These are phyloP conservation scores for Brachionus rubens DNA, from an alignment of 1,140 invertebrate species.

Conservation along the genomic window DNA sequence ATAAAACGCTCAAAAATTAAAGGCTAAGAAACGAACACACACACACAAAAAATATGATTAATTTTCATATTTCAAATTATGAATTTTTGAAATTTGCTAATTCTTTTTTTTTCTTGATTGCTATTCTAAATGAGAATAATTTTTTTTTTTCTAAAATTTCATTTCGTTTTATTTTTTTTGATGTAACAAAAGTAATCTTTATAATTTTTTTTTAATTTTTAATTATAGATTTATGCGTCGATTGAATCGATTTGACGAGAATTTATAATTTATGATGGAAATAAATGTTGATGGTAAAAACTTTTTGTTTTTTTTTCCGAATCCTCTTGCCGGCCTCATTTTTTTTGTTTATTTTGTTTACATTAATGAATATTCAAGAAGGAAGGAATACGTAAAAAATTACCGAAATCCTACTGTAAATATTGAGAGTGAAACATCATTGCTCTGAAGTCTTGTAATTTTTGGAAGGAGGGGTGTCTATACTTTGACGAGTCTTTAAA, in stretches of 20 bases:
- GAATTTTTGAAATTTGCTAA: background rate
- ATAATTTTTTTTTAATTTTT: background rate
- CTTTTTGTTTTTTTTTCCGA: background rate
- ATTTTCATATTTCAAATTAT: constrained; percentile 35
- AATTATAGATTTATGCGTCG: constrained; percentile 1
- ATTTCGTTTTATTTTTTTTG: background rate
- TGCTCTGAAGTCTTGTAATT: too few relatives aligned
- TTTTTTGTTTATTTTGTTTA: too few relatives aligned
- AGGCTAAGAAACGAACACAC: background rate
- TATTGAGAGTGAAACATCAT: too few relatives aligned
- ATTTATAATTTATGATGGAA: constrained; percentile 7
- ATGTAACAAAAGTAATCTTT: background rate
- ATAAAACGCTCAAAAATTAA: constrained; percentile 16
- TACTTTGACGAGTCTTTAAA: too few relatives aligned
- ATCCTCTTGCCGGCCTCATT: too few relatives aligned
- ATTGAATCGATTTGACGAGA: background rate
- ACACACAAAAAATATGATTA: background rate
- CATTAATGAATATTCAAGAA: too few relatives aligned
- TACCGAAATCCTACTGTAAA: too few relatives aligned
- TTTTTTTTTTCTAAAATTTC: background rate
- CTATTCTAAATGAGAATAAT: too few relatives aligned
- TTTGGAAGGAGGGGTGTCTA: too few relatives aligned
- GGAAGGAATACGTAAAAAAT: too few relatives aligned
- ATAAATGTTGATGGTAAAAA: background rate
- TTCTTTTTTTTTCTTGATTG: too few relatives aligned